Base-by-base conservation (phyloP, 2,888 invertebrate species). In the Penaeus monodon region DNA sequence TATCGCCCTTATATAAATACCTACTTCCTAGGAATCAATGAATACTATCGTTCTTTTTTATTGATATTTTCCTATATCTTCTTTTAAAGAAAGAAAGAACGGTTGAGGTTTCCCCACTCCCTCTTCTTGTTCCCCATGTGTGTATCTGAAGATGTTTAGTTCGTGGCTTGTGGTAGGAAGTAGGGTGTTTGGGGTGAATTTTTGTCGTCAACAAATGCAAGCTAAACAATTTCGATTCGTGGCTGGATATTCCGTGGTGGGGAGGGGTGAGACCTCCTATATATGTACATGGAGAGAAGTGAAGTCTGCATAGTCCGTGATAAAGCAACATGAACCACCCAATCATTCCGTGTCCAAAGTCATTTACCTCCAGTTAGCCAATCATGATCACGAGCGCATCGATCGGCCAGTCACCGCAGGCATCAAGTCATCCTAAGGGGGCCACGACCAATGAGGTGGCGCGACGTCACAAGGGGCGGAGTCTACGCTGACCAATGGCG, bases 401-500 rank as follows among this genome's bases (percentile, higher is more conserved):
- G 84, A 86, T 86, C 89, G 80, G 86, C 89, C 89, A 89, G 86
- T 89, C 83, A 84, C 76, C 64, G 49, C 64, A 74, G 73, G 86
- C 81, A 76, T 86, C 86, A 77, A 89, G 89, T 86, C 86, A 86
- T 86, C 74, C 76, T 77, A 78, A 86, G 79, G 29, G 44, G 74
- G 27, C 64, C 10, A 38, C 70, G 33, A n/a, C 89, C 89, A 89
- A 89, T 89, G 84, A 63, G 64, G 49, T 57, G 68, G 63, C 33
- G 79, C 81, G 27, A 77, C 78, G 84, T 84, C 81, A 78, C 80
- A 12, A 22, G 84, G 81, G 89, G 89, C 86, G 89, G 89, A 77
- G 66, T 49, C 78, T 27, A 8, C 63, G 57, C 63, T 84, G 83
- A 86, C 89, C 89, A 89, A 89, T 86, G 81, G 86, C 38, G 44